A percentile compares a stretch with the other conserved stretches of the same genome.
Evolutionary conservation across 2,797 vertebrate species (phyloP).

Genomic region (Erpetoichthys calabaricus): DNA sequence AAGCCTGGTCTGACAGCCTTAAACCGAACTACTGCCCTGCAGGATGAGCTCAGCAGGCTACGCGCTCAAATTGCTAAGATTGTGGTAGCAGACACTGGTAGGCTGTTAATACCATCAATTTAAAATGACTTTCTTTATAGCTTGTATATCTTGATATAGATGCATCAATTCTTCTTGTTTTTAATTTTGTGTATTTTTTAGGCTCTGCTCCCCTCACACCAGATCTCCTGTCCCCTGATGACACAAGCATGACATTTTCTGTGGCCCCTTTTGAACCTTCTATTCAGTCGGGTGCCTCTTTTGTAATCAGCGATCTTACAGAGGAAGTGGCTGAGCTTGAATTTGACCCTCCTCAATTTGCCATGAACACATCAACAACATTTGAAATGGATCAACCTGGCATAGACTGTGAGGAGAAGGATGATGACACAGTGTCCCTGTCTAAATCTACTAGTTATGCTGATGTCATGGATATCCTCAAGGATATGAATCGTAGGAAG

Average conservation of each 20-base stretch:
- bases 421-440: conserved; percentile 83
- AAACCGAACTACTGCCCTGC: conserved; percentile 81
- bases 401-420: conserved; percentile 65
- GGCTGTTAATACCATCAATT: neutral
- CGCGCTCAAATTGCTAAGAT: conserved; percentile 92
- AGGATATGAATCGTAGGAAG: conserved; percentile 95
- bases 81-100: conserved; percentile 72
- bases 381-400: conserved; percentile 69
- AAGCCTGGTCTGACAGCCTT: conserved; percentile 82
- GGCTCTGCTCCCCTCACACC: conserved; percentile 61
- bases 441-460: conserved; percentile 98
- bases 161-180: too few species aligned
- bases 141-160: too few species aligned
- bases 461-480: conserved; percentile 95
- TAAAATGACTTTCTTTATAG: too few species aligned
- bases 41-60: conserved; percentile 86
- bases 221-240: conserved; percentile 82
- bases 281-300: conserved; percentile 84
- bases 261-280: conserved; percentile 79
- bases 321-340: conserved; percentile 82
- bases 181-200: too few species aligned
- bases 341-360: conserved; percentile 69
- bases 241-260: conserved; percentile 84
- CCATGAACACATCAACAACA: conserved; percentile 70
- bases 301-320: conserved; percentile 94